Evolutionary conservation across 2,888 invertebrate species (phyloP).

Genomic region (Coleophora deauratella): DNA sequence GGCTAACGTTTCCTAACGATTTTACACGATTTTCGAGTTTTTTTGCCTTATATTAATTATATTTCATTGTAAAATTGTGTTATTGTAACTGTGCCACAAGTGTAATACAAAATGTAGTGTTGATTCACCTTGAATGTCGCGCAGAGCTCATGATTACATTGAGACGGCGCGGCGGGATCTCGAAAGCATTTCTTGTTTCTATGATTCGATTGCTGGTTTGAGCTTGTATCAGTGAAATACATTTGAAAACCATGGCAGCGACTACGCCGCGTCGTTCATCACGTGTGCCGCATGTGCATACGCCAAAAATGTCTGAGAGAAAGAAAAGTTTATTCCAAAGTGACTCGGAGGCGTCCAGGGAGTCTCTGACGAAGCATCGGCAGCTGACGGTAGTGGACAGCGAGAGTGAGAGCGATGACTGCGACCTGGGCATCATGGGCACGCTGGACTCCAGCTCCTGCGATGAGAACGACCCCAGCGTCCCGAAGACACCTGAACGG

Average conservation of each 20-base stretch:
- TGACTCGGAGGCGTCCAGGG: conserved; percentile 33
- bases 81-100: conserved; percentile 3
- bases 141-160: no score
- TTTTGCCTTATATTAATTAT: conserved; percentile 17
- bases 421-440: conserved; percentile 74
- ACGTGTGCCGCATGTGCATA: conserved; percentile 53
- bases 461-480: conserved; percentile 50
- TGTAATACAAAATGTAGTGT: conserved; percentile 10
- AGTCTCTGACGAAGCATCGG: conserved; percentile 56
- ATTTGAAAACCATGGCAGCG: conserved; percentile 42
- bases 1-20: conserved; percentile 36
- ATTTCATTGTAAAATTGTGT: conserved; percentile 13
- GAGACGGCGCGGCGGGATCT: no score
- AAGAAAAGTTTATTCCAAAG: conserved; percentile 77
- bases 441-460: conserved; percentile 68
- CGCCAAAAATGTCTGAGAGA: conserved; percentile 76
- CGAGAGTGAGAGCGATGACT: conserved; percentile 67
- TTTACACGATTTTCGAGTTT: conserved; percentile 26
- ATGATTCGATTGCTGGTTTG: no score
- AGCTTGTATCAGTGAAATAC: conserved; percentile 18
- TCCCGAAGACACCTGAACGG: conserved; percentile 51
- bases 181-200: conserved; percentile 8
- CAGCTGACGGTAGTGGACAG: conserved; percentile 58
- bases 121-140: no score
- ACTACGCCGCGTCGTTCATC: conserved; percentile 56